Evolutionary conservation across 2,113 vertebrate species (phyloP).

Genomic region (Psilopogon haemacephalus): DNA sequence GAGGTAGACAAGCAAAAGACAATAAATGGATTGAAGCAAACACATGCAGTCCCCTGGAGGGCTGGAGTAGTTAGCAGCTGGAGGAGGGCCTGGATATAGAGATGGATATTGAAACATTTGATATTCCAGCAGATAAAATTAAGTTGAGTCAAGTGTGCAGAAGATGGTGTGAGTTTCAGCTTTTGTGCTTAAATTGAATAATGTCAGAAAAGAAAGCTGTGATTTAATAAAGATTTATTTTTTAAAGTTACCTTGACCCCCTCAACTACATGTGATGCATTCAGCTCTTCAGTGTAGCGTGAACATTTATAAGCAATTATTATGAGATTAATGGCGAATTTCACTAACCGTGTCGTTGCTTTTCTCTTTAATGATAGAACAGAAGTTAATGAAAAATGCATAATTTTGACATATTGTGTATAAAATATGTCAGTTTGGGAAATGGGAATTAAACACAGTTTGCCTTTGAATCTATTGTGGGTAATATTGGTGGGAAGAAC

Average conservation of each 20-base stretch:
- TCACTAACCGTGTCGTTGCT: slow-evolving; percentile 45
- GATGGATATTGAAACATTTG: slow-evolving; percentile 20
- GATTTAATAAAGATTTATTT: slow-evolving; percentile 57
- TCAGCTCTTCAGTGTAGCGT: slow-evolving; percentile 54
- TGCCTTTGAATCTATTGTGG: slow-evolving; percentile 25
- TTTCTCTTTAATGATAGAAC: slow-evolving; percentile 60
- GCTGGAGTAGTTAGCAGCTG: slow-evolving; percentile 30
- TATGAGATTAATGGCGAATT: slow-evolving; percentile 65
- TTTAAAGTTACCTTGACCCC: slow-evolving; percentile 37
- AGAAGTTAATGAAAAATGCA: slow-evolving; percentile 61
- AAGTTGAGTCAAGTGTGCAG: slow-evolving; percentile 37
- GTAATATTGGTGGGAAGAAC: background rate
- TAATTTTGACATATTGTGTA: slow-evolving; percentile 50
- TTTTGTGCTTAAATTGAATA: slow-evolving; percentile 36
- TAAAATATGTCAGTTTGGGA: slow-evolving; percentile 38
- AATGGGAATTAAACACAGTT: background rate
- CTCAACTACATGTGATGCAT: slow-evolving; percentile 31
- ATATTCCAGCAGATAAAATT: slow-evolving; percentile 48
- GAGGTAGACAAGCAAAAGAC: slow-evolving; percentile 41
- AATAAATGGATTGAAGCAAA: slow-evolving; percentile 59
- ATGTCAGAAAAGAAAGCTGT: slow-evolving; percentile 37
- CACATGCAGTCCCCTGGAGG: slow-evolving; percentile 21
- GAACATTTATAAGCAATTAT: slow-evolving; percentile 68
- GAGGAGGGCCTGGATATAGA: slow-evolving; percentile 27
- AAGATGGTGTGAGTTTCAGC: slow-evolving; percentile 28